Percentiles rank a stretch among this genome's conserved stretches.
These are phyloP conservation scores for Galeruca laticollis DNA, from an alignment of 2,888 invertebrate genomes.

Conservation along the genomic window DNA sequence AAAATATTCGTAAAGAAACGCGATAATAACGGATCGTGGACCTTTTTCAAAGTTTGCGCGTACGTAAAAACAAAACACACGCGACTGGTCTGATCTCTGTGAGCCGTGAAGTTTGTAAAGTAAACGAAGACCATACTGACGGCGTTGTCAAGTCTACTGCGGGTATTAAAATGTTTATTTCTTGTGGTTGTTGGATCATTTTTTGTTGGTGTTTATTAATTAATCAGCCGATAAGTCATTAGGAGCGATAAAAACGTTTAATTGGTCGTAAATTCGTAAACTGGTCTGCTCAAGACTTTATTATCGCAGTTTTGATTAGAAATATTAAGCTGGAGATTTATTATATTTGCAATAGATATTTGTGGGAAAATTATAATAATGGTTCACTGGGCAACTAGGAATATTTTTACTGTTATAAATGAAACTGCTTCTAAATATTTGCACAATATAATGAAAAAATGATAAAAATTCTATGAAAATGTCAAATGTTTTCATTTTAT, in stretches of 20 bases:
- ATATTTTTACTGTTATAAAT: no score
- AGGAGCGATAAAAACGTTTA: background rate
- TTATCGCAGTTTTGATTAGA: no score
- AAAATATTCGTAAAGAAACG: constrained; percentile 24
- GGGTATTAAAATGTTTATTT: constrained; percentile 11
- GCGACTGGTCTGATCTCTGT: constrained; percentile 44
- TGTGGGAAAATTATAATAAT: no score
- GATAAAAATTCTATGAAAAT: no score
- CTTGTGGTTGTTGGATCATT: background rate
- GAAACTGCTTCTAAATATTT: no score
- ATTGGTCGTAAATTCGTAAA: background rate
- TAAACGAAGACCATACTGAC: constrained; percentile 38
- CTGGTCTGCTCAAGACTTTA: no score
- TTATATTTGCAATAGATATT: no score
- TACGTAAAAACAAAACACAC: constrained; percentile 39
- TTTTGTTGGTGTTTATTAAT: background rate
- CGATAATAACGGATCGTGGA: constrained; percentile 33
- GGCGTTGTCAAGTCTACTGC: constrained; percentile 24
- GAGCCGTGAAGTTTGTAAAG: constrained; percentile 43
- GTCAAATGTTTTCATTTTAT: no score
- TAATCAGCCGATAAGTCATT: background rate
- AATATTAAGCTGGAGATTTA: no score
- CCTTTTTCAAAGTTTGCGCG: constrained; percentile 43
- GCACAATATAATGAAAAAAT: no score
- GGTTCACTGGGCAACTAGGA: no score